Evolutionary conservation across 1,140 invertebrate species (phyloP).

Genomic region (Drosophila navojoa): DNA sequence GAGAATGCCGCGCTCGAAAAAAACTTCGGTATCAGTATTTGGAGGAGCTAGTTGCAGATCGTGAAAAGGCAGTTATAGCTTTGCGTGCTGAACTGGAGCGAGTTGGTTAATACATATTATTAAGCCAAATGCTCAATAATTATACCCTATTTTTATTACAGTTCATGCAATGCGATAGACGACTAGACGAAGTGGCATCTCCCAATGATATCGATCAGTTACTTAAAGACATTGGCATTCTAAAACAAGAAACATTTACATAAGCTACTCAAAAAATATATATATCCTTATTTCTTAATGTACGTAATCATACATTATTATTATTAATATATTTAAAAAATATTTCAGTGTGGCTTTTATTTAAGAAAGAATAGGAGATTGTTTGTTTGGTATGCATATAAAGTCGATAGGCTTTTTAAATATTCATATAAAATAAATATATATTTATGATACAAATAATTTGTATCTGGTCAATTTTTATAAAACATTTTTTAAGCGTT

Average conservation of each 20-base stretch:
- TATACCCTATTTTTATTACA: conserved; percentile 81
- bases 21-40: conserved; percentile 98
- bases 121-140: conserved; percentile 14
- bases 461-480: too few species aligned
- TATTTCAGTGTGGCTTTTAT: too few species aligned
- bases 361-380: too few species aligned
- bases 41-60: conserved; percentile 96
- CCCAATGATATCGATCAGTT: conserved; percentile 91
- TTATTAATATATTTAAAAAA: background rate
- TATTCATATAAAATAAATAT: too few species aligned
- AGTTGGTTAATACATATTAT: conserved; percentile 86
- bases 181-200: conserved; percentile 90
- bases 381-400: too few species aligned
- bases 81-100: conserved; percentile 95
- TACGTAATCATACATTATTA: background rate
- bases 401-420: too few species aligned
- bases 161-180: conserved; percentile 92
- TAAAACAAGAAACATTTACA: conserved; percentile 86
- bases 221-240: conserved; percentile 88
- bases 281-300: background rate
- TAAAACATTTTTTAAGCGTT: too few species aligned
- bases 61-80: conserved; percentile 96
- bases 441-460: too few species aligned
- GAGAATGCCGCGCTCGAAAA: conserved; percentile 98
- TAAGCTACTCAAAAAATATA: background rate